Base-by-base conservation (phyloP, 2,888 invertebrate species). In the Meloe dianella region DNA sequence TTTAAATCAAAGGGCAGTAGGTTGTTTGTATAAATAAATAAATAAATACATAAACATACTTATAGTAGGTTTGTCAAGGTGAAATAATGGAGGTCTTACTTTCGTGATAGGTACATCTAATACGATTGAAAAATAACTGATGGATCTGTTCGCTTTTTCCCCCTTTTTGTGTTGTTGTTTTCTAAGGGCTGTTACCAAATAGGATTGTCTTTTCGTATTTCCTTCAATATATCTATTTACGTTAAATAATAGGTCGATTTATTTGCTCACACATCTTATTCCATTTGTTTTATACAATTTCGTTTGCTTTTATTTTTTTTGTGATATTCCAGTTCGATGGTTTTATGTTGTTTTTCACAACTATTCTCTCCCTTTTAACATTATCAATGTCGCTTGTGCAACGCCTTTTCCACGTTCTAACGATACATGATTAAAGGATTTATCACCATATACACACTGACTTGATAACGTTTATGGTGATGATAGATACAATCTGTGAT, bases 221-320 rank as follows among this genome's bases (percentile, higher is more conserved):
- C 54, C 4, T 54, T 24, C 54, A 72, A 76, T 73, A 76, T 75
- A 75, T 77, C 77, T 77, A 76, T 77, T 78, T 78, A 73, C 77
- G 24, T 72, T 76, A 77, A 78, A 77, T 77, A 75, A 78, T 77
- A 75, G 76, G 72, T 68, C 75, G 75, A 76, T 77, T 77, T 77
- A 75, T 75, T 75, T 74, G 74, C 65, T 68, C 76, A 71, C 75
- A 75, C 72, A 76, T 75, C 74, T 75, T 75, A 70, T 76, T 73
- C 70, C 68, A 73, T 71, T 74, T 71, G 71, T 71, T 74, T 69
- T 61, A 64, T 35, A 62, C 70, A 71, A 68, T 74, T 51, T 63
- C 60, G 69, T 74, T 73, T 72, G 69, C 72, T 70, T 75, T 78
- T 75, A 76, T 75, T 76, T 71, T 74, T 35, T 35, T 12, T 4